These are phyloP conservation scores for Escarpia spicata DNA, from an alignment of 2,888 invertebrate genomes.

Conservation along the genomic window DNA sequence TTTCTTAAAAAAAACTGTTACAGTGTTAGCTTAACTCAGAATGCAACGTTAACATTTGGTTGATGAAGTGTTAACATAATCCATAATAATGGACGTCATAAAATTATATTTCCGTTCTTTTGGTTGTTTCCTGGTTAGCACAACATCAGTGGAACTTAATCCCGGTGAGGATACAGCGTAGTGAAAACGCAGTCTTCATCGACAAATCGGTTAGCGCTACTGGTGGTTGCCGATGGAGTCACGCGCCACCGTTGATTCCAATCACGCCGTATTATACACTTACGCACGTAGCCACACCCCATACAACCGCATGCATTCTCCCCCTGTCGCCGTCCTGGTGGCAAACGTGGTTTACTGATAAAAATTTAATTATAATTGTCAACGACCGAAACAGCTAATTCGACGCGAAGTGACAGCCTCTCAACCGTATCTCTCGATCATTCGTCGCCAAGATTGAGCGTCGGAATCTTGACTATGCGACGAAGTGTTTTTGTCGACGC, in stretches of 20 bases:
- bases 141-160: too few relatives aligned
- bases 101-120: too few relatives aligned
- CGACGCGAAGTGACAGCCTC: slow-evolving; percentile 1
- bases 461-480: not conserved
- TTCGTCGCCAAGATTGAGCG: not conserved
- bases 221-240: not conserved
- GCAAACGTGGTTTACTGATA: not conserved
- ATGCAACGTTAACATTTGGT: too few relatives aligned
- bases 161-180: too few relatives aligned
- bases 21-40: too few relatives aligned
- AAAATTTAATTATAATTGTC: not conserved
- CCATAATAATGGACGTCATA: too few relatives aligned
- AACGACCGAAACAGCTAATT: not conserved
- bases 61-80: too few relatives aligned
- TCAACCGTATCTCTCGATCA: not conserved
- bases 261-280: not conserved
- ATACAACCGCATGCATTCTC: not conserved
- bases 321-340: not conserved
- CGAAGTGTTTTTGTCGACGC: slow-evolving; percentile 8
- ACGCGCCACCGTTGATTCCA: not conserved
- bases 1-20: too few relatives aligned
- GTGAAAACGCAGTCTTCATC: not conserved
- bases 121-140: too few relatives aligned
- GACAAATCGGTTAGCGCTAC: not conserved
- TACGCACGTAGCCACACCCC: not conserved